A percentile compares a stretch with the other conserved stretches of the same genome.
Evolutionary conservation across 35 echinoderm and acorn worm species (phyloP).

Genomic region (Eucidaris tribuloides): DNA sequence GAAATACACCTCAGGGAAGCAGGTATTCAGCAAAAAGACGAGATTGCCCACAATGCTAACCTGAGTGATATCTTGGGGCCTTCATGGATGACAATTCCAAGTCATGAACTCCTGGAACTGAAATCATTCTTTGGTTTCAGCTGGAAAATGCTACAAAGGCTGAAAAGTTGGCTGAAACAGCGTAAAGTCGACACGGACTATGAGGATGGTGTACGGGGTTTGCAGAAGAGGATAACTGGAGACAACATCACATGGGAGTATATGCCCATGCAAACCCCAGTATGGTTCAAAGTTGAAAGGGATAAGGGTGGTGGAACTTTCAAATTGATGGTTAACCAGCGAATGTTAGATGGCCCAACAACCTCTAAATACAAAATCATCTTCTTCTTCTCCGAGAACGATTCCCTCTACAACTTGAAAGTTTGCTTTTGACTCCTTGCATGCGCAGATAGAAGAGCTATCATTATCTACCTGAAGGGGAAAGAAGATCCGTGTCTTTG

Average conservation of each 20-base stretch:
- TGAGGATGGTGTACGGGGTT: neutral
- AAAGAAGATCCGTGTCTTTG: constrained; percentile 12
- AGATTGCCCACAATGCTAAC: too few species aligned
- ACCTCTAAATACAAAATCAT: constrained; percentile 1
- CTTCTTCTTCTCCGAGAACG: constrained; percentile 27
- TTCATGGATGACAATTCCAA: too few species aligned
- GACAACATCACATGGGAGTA: neutral
- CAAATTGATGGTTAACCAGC: constrained; percentile 48
- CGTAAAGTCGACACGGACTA: neutral
- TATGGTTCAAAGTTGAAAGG: constrained; percentile 51
- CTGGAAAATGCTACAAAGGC: too few species aligned
- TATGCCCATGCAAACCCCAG: neutral
- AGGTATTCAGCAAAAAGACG: too few species aligned
- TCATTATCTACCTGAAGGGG: neutral
- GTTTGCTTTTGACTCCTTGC: neutral
- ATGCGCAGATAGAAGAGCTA: neutral
- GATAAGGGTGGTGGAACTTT: constrained; percentile 54
- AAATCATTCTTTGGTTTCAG: too few species aligned
- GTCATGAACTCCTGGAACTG: too few species aligned
- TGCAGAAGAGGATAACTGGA: neutral
- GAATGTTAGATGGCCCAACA: constrained; percentile 37
- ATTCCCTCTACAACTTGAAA: constrained; percentile 29
- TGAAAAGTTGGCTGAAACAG: neutral
- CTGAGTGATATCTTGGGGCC: too few species aligned
- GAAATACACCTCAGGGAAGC: too few species aligned